Conservation (phyloP, 1,140 invertebrate genomes). For the Drosophila nigromelanica region DNA sequence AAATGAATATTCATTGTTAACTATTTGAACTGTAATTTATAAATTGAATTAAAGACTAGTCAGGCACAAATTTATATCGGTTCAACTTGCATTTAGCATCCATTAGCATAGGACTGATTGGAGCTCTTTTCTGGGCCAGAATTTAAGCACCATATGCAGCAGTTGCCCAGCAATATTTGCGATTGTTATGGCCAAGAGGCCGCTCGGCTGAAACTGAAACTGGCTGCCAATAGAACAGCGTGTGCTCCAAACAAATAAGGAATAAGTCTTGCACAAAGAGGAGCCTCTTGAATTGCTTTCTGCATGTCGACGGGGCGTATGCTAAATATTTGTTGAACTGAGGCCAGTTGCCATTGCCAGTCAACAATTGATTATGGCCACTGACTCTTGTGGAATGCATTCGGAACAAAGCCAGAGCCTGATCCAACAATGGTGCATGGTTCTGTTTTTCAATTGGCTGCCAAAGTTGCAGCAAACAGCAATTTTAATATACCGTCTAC, state of each 20-base stretch:
- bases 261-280: not conserved
- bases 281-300: not conserved
- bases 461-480: not conserved
- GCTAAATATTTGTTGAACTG: slow-evolving; percentile 33
- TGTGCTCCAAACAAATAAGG: too few species aligned
- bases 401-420: not conserved
- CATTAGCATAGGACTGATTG: not conserved
- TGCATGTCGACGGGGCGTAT: slow-evolving; percentile 8
- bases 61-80: too few species aligned
- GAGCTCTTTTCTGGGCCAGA: slow-evolving; percentile 5
- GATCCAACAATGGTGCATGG: not conserved
- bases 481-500: too few species aligned
- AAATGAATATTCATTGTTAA: too few species aligned
- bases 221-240: not conserved
- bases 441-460: not conserved
- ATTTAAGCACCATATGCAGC: slow-evolving; percentile 7
- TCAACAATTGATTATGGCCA: slow-evolving; percentile 8
- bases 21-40: too few species aligned
- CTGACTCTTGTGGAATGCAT: not conserved
- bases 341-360: slow-evolving; percentile 4
- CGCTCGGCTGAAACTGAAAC: not conserved
- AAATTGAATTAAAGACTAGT: too few species aligned
- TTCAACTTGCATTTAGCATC: too few species aligned
- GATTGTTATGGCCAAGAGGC: slow-evolving; percentile 16
- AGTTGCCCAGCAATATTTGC: slow-evolving; percentile 16